Base-by-base conservation (phyloP, 1,140 invertebrate genomes). In the Lithobius niger region DNA sequence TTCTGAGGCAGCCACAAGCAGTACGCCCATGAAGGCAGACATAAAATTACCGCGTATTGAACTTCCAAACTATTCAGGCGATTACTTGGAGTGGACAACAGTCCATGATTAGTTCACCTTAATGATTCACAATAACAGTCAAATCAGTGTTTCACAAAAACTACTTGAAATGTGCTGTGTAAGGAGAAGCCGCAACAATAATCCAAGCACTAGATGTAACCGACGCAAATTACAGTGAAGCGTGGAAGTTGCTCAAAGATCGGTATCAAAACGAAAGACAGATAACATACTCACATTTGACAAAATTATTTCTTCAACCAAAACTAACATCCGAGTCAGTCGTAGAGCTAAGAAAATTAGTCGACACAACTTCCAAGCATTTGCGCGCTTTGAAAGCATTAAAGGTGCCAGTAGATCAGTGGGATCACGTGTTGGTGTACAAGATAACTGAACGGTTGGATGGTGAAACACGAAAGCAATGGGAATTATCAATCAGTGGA, bases 181-280 rank as follows among this genome's bases (percentile, higher is more conserved):
- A 44, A 13, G 58, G 45, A 3, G 58, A 59, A 52, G 55, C 58
- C 25, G 50, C 55, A 13, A 19, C 43, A 18, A 6, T 45, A 13
- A 6, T 45, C 6, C 43, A 45, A 19, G 16, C 18, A 10, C 18
- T 45, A 19, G 43, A 45, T 4, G 22, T 21, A 6, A 45, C 43
- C 6, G 43, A 45, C 4, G 43, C 43, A 45, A 45, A 45, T 19
- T 45, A 45, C 22, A 19, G 6, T 16, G 43, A 45, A 45, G 58
- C 52, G 0, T 60, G 56, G 55, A 40, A 4, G 1, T 16, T 51
- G 1, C 27, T 60, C 3, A 18, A 27, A 1, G 18, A 54, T 1
- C 16, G 56, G 10, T 60, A 60, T 27, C 22, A 60, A 2, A 57
- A 57, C 31, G 26, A 57, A 6, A 45, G 56, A 45, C 28, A 54